Percentiles rank a stretch among this genome's conserved stretches.
Conservation (phyloP, 2,888 invertebrate genomes). For the Formica aserva region DNA sequence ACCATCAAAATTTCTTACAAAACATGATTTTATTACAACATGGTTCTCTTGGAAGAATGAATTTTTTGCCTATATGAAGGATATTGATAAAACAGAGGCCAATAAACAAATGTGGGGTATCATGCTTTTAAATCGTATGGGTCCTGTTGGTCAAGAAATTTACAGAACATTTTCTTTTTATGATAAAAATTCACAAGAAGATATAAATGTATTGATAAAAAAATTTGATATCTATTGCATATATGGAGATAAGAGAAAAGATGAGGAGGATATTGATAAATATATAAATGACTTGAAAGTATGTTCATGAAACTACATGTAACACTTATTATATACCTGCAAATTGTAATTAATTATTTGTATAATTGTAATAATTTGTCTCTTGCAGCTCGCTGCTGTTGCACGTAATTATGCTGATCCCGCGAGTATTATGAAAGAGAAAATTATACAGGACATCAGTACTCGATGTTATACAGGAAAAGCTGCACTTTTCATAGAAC, state of each 20-base stretch:
- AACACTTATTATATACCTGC: background rate
- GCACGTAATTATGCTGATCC: background rate
- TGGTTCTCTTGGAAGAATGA: slow-evolving; percentile 56
- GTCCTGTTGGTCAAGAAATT: slow-evolving; percentile 57
- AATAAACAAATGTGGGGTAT: slow-evolving; percentile 18
- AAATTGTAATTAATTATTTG: background rate
- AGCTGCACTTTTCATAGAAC: background rate
- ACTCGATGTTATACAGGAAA: background rate
- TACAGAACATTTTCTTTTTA: slow-evolving; percentile 30
- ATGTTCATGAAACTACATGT: slow-evolving; percentile 24
- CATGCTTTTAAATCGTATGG: slow-evolving; percentile 60
- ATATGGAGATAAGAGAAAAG: slow-evolving; percentile 29
- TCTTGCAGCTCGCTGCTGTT: background rate
- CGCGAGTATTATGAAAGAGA: background rate
- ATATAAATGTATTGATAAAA: slow-evolving; percentile 45
- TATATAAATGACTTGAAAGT: slow-evolving; percentile 53
- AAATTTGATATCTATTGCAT: slow-evolving; percentile 54
- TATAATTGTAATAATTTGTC: background rate
- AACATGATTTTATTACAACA: slow-evolving; percentile 45
- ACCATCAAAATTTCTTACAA: slow-evolving; percentile 16
- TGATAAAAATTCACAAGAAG: background rate
- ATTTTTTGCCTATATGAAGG: slow-evolving; percentile 24
- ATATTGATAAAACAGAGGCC: background rate
- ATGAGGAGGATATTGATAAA: slow-evolving; percentile 24
- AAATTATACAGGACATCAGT: slow-evolving; percentile 21